Base-by-base conservation (phyloP, 2,113 vertebrate genomes). In the Lepidothrix coronata region DNA sequence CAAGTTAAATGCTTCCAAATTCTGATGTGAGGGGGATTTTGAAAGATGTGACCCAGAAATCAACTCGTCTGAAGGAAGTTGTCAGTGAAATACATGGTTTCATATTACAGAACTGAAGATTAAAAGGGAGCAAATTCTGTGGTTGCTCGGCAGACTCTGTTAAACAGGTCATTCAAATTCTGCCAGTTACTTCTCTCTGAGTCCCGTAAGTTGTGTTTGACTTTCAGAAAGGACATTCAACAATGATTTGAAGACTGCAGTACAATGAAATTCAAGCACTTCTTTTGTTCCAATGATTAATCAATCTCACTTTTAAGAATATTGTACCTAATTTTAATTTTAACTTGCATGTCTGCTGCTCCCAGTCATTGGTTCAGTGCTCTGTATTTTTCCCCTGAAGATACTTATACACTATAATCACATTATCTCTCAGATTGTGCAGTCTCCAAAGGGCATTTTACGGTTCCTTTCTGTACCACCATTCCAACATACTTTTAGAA, bases 281-380 rank as follows among this genome's bases (percentile, higher is more conserved):
- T 91, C 77, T 62, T 95, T 93, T 96, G 87, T 96, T 96, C 70
- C 89, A 95, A 39, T 73, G 94, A 82, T 91, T 96, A 96, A 97
- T 96, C 95, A 94, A 91, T 92, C 95, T 95, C 88, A 93, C 89
- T 96, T 91, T 93, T 93, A 93, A 85, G 93, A 88, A 88, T 91
- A 91, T 90, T 91, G 84, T 92, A 78, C 78, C 74, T 96, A 78
- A 95, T 96, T 97, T 96, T 91, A 96, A 95, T 96, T 95, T 94
- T 91, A 96, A 94, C 67, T 94, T 83, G 74, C 66, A 85, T 94
- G 58, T 85, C 89, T 70, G 71, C 67, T 96, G 89, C 75, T 95
- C 63, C 55, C 46, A 83, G 58, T 39, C 89, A 88, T 88, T 79
- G 71, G 87, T 82, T 95, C 71, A 63, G 33, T 51, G 46, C 96